A percentile compares a stretch with the other conserved stretches of the same genome.
Conservation (phyloP, 1,140 invertebrate genomes). For the Drosophila lini region DNA sequence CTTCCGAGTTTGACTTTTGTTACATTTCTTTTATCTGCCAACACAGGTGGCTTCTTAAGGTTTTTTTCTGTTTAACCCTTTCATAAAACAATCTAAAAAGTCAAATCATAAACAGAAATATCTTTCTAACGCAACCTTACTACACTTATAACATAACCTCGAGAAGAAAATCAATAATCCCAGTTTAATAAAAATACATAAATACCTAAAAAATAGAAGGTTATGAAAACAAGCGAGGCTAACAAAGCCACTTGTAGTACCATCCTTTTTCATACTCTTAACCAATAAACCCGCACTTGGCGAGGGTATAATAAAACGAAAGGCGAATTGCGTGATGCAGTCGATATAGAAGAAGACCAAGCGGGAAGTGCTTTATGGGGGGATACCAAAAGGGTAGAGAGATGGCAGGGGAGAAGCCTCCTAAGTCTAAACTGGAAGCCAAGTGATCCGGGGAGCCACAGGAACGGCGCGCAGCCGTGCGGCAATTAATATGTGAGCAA, state of each 20-base stretch:
- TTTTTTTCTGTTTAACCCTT: neutral
- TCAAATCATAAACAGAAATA: neutral
- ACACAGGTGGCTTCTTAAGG: too few relatives aligned
- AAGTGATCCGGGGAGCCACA: constrained; percentile 54
- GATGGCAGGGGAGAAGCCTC: neutral
- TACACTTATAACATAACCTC: neutral
- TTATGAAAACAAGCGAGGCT: neutral
- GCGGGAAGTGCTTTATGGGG: constrained; percentile 32
- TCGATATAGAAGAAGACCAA: constrained; percentile 25
- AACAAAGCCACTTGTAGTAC: neutral
- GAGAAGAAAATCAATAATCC: neutral
- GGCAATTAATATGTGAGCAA: constrained; percentile 82
- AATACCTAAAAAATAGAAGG: neutral
- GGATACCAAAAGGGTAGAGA: constrained; percentile 2
- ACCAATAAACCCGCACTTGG: constrained; percentile 20
- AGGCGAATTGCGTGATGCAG: constrained; percentile 52
- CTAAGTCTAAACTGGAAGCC: constrained; percentile 49
- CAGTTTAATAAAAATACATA: constrained; percentile 3
- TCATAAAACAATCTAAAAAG: neutral
- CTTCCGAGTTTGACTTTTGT: too few relatives aligned
- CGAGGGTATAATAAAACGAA: constrained; percentile 42
- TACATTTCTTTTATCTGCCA: neutral
- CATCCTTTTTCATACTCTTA: neutral
- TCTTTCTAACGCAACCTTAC: neutral
- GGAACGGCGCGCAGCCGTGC: constrained; percentile 78